Evolutionary conservation across 2,113 vertebrate species (phyloP).

Genomic region (Cyprinodon variegatus): DNA sequence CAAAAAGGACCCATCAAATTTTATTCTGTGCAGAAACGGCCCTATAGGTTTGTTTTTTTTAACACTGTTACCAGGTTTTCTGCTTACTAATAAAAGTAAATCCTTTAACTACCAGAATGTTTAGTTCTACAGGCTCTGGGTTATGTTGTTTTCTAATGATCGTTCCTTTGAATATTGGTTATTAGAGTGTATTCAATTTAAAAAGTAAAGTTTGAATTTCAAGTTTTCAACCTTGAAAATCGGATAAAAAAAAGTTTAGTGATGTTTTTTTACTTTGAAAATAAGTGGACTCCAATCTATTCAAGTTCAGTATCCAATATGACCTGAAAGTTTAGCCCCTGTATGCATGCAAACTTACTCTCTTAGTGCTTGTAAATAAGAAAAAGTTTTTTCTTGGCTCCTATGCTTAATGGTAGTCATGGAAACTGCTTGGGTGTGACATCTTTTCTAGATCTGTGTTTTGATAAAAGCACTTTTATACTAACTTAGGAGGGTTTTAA

Average conservation of each 20-base stretch:
- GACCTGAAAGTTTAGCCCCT: neutral
- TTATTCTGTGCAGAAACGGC: neutral
- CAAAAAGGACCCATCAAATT: neutral
- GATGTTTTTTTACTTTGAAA: neutral
- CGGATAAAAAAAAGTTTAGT: neutral
- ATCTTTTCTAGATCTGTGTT: neutral
- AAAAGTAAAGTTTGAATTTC: neutral
- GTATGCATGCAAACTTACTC: neutral
- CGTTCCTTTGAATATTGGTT: neutral
- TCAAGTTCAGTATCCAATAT: neutral
- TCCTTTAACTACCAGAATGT: neutral
- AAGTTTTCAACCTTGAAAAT: neutral
- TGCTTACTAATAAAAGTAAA: neutral
- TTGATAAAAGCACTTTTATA: no score
- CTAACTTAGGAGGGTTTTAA: no score
- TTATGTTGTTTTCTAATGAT: neutral
- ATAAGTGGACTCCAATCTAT: neutral
- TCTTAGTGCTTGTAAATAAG: neutral
- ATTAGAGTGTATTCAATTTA: neutral
- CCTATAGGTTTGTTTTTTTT: neutral
- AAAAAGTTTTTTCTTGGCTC: neutral
- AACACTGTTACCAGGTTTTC: neutral
- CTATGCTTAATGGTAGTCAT: neutral
- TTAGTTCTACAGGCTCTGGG: neutral
- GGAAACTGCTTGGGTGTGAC: neutral